These are phyloP conservation scores for Zeuzera pyrina DNA, from an alignment of 2,888 invertebrate genomes.

Conservation along the genomic window DNA sequence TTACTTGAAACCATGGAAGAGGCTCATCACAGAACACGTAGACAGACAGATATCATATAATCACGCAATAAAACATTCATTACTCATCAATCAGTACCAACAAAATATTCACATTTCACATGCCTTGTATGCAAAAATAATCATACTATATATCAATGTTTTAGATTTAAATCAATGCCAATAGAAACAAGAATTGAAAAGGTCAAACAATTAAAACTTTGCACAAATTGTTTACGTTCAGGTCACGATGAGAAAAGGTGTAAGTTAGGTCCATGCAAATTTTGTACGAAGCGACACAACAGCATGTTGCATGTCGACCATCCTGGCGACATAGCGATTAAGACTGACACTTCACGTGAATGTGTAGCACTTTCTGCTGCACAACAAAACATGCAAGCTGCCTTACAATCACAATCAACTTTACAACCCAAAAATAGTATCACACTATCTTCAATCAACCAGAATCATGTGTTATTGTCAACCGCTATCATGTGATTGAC, in stretches of 20 bases:
- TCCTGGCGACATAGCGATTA: no score
- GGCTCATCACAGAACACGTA: background rate
- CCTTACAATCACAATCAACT: no score
- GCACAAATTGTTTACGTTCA: slow-evolving; percentile 7
- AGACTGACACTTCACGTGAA: no score
- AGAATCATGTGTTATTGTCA: no score
- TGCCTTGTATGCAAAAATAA: slow-evolving; percentile 4
- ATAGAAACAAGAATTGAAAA: slow-evolving; percentile 4
- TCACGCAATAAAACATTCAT: background rate
- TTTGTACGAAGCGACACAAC: slow-evolving; percentile 8
- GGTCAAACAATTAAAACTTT: slow-evolving; percentile 5
- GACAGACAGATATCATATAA: background rate
- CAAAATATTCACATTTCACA: no score
- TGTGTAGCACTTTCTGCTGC: no score
- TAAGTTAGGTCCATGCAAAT: slow-evolving; percentile 6
- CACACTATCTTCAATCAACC: no score
- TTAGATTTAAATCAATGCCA: slow-evolving; percentile 5
- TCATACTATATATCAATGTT: slow-evolving; percentile 10
- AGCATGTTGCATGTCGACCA: slow-evolving; percentile 1
- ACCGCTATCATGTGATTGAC: no score
- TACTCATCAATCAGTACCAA: background rate
- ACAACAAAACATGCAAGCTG: no score
- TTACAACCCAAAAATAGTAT: no score
- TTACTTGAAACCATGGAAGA: background rate
- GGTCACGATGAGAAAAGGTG: slow-evolving; percentile 3